Percentiles rank a stretch among this genome's conserved stretches.
Evolutionary conservation across 2,888 invertebrate genomes (phyloP).

Genomic region (Acleris sparsana): DNA sequence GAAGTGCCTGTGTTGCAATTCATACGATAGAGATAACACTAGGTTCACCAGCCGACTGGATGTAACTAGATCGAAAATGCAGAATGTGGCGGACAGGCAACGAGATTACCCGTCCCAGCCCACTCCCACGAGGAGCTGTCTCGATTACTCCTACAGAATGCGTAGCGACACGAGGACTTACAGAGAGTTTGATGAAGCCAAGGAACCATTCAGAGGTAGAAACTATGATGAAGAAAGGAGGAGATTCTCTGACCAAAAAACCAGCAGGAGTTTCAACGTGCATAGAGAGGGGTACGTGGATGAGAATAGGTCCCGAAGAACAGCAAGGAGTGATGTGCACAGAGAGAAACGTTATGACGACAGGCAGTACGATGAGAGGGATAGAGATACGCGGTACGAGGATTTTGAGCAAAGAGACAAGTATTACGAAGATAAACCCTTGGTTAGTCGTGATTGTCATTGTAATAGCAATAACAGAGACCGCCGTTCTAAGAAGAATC

Average conservation of each 20-base stretch:
- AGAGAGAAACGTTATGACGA: slow-evolving; percentile 57
- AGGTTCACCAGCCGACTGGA: slow-evolving; percentile 61
- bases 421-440: slow-evolving; percentile 57
- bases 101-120: slow-evolving; percentile 52
- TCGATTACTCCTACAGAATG: slow-evolving; percentile 50
- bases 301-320: slow-evolving; percentile 56
- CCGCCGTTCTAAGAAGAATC: slow-evolving; percentile 50
- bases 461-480: slow-evolving; percentile 47
- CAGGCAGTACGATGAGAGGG: slow-evolving; percentile 34
- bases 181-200: slow-evolving; percentile 49
- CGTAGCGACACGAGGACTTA: slow-evolving; percentile 48
- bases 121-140: slow-evolving; percentile 53
- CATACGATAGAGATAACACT: slow-evolving; percentile 50
- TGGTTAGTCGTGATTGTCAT: slow-evolving; percentile 46
- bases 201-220: slow-evolving; percentile 43
- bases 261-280: slow-evolving; percentile 68
- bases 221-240: slow-evolving; percentile 58
- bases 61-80: slow-evolving; percentile 49
- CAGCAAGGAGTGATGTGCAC: slow-evolving; percentile 59
- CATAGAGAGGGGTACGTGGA: slow-evolving; percentile 56
- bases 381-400: slow-evolving; percentile 15
- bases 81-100: slow-evolving; percentile 49
- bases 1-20: slow-evolving; percentile 51
- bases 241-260: slow-evolving; percentile 60
- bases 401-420: slow-evolving; percentile 42